These are phyloP conservation scores for Saguinus imperator DNA, from an alignment of 2,113 vertebrate genomes.

Conservation along the genomic window DNA sequence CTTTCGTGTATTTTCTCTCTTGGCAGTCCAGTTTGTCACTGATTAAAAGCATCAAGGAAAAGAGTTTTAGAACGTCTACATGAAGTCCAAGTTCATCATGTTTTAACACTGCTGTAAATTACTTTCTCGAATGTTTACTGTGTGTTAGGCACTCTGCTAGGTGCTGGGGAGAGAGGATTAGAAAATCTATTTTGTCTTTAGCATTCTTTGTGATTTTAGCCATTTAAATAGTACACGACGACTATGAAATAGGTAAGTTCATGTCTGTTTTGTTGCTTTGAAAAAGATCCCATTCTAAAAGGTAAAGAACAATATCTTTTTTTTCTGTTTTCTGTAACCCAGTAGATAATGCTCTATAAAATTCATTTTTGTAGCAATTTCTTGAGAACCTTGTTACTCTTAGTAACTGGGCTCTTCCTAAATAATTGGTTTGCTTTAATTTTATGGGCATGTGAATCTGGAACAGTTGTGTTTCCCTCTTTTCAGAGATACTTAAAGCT, in stretches of 20 bases:
- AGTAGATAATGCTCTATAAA: not conserved
- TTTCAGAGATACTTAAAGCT: not conserved
- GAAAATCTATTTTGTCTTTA: not conserved
- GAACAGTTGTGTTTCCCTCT: not conserved
- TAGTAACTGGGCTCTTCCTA: not conserved
- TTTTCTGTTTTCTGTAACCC: not conserved
- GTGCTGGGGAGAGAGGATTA: not conserved
- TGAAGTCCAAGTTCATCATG: not conserved
- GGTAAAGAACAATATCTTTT: not conserved
- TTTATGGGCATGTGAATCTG: not conserved
- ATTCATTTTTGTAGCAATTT: not conserved
- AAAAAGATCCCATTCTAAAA: not conserved
- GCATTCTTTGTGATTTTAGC: not conserved
- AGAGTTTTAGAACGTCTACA: not conserved
- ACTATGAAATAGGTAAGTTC: not conserved
- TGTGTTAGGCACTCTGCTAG: not conserved
- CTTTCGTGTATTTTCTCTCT: slow-evolving; percentile 15
- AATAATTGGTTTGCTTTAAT: not conserved
- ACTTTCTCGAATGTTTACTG: not conserved
- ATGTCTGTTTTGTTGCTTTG: not conserved
- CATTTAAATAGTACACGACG: not conserved
- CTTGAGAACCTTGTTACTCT: not conserved
- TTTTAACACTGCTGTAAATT: not conserved
- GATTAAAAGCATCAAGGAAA: not conserved
- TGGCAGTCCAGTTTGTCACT: not conserved